A percentile compares a stretch with the other conserved stretches of the same genome.
phyloP scores from a whole-genome alignment of 2,113 vertebrate species.

The Oryzias woworae region DNA sequence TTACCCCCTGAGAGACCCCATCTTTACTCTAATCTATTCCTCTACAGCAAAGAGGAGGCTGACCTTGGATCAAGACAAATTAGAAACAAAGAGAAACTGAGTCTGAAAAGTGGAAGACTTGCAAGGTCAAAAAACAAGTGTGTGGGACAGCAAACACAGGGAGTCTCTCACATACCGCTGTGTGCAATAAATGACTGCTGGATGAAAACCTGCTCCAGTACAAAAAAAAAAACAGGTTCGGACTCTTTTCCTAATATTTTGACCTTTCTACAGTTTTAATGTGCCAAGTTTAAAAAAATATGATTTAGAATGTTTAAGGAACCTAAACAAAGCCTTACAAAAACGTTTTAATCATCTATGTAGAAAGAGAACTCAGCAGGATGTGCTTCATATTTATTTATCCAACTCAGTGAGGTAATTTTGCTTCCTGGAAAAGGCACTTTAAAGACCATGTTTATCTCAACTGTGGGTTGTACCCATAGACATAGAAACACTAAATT shows the following conservation, averaged over 20 bases:
- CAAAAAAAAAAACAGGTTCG: background rate
- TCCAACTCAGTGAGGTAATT: no score
- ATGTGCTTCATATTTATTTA: no score
- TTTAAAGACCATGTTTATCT: no score
- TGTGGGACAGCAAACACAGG: conserved; percentile 16
- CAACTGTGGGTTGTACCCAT: no score
- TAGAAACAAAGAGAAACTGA: conserved; percentile 13
- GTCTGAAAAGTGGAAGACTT: conserved; percentile 23
- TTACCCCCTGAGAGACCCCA: conserved; percentile 10
- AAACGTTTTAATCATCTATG: no score
- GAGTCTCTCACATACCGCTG: conserved; percentile 11
- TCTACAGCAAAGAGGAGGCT: conserved; percentile 20
- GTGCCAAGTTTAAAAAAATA: no score
- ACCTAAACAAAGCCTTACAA: no score
- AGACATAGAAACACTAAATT: no score
- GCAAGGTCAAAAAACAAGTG: conserved; percentile 49
- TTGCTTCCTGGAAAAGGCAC: no score
- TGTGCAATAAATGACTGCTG: background rate
- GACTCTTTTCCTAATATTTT: background rate
- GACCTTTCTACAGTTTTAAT: background rate
- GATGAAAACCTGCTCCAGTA: background rate
- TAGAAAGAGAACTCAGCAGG: no score
- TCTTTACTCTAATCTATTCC: conserved; percentile 42
- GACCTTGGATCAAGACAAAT: conserved; percentile 55
- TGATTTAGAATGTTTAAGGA: no score